Evolutionary conservation across 1,140 invertebrate species (phyloP).

Genomic region (Amphibalanus amphitrite): DNA sequence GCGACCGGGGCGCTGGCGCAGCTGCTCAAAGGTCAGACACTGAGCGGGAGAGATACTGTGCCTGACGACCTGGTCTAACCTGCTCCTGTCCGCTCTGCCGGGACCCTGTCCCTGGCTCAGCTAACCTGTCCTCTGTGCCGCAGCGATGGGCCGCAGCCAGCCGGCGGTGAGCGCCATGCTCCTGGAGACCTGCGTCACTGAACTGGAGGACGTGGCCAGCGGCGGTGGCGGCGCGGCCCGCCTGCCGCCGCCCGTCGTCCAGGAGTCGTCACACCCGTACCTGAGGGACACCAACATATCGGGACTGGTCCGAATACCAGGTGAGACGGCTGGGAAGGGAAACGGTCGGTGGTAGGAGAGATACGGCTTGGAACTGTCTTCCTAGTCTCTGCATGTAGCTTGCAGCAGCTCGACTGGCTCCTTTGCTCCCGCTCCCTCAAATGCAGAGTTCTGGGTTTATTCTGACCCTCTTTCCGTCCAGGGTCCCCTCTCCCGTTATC

Average conservation of each 20-base stretch:
- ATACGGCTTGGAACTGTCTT: too few relatives aligned
- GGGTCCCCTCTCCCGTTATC: too few relatives aligned
- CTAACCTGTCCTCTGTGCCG: too few relatives aligned
- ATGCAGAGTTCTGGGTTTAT: too few relatives aligned
- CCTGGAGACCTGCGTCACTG: conserved; percentile 80
- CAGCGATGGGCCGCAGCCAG: conserved; percentile 19
- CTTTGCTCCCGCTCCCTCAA: too few relatives aligned
- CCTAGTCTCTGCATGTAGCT: too few relatives aligned
- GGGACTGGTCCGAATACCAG: conserved; percentile 40
- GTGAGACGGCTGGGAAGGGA: conserved; percentile 22
- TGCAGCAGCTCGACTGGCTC: too few relatives aligned
- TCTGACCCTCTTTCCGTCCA: too few relatives aligned
- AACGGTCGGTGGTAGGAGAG: too few relatives aligned
- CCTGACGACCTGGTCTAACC: too few relatives aligned
- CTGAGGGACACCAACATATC: conserved; percentile 60
- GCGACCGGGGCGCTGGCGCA: conserved; percentile 49
- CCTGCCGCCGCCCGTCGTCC: conserved; percentile 60
- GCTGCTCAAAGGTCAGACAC: conserved; percentile 36
- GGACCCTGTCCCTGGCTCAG: too few relatives aligned
- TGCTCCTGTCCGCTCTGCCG: neutral
- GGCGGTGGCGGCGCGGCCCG: conserved; percentile 23
- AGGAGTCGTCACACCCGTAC: conserved; percentile 87
- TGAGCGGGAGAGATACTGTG: neutral
- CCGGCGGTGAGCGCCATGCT: conserved; percentile 61
- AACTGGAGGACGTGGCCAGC: conserved; percentile 69